Base-by-base conservation (phyloP, 2,797 vertebrate species). In the Meda fulgida region DNA sequence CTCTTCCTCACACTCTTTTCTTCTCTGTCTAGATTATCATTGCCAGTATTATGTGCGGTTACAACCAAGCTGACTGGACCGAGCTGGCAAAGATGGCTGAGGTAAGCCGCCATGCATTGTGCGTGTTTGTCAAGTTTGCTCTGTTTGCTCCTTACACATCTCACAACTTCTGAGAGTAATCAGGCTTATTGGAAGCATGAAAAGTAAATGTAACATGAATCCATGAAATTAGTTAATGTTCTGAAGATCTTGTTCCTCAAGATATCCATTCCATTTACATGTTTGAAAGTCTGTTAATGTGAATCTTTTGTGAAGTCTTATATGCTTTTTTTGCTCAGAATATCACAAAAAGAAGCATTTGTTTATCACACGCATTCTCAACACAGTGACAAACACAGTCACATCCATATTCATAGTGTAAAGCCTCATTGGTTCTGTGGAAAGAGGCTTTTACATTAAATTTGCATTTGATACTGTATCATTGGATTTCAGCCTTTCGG, bases 21-120 rank as follows among this genome's bases (percentile, higher is more conserved):
- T 73, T n/a, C 29, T 81, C 65, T 75, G 63, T 80, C 55, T 90
- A 96, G 96, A 91, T 96, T 83, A 60, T 97, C 86, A 96, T 96
- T 83, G 93, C 95, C 60, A 96, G 95, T 85, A 94, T 97, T 89
- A 96, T 96, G 96, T 95, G 95, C 87, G 93, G 89, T 88, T 96
- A 96, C 84, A 95, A 89, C 90, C 95, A 89, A 85, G 91, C 92
- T 4, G 94, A 96, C 90, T 97, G 95, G 96, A 94, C 91, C 78
- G 89, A 94, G 88, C 95, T 96, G 89, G 92, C 95, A 72, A 93
- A 93, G 90, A 95, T 92, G 95, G 95, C 95, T 87, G 93, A 96
- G 96, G 96, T 96, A 60, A 86, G 84, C 19, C 31, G 4, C 26
- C 29, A 80, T 78, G n/a, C 26, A 69, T 21, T 51, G 11, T 60